Percentiles rank a stretch among this genome's conserved stretches.
Conservation (phyloP, 2,888 invertebrate species). For the Nomada flava region DNA sequence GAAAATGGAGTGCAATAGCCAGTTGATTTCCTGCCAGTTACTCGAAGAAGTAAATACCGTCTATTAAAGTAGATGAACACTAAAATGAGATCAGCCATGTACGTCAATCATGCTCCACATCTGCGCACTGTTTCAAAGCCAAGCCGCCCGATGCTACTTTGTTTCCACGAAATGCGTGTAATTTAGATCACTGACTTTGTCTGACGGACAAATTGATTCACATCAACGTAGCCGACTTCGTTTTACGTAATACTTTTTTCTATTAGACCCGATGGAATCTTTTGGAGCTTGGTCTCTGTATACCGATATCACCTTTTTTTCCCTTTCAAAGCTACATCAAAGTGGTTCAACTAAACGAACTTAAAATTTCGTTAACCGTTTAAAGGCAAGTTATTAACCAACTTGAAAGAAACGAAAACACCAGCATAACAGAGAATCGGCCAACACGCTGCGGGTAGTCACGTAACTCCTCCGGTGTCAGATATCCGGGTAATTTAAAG, state of each 20-base stretch:
- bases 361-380: too few species aligned
- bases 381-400: slow-evolving; percentile 51
- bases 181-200: slow-evolving; percentile 28
- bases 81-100: slow-evolving; percentile 28
- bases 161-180: slow-evolving; percentile 35
- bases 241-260: neutral
- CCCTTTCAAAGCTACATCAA: too few species aligned
- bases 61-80: slow-evolving; percentile 8
- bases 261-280: neutral
- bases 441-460: slow-evolving; percentile 41
- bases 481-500: slow-evolving; percentile 33
- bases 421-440: slow-evolving; percentile 39
- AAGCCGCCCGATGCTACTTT: neutral
- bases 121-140: slow-evolving; percentile 39
- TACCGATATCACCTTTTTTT: neutral
- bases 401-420: slow-evolving; percentile 63
- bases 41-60: neutral
- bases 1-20: neutral
- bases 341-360: too few species aligned
- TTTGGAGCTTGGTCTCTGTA: neutral
- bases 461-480: slow-evolving; percentile 44
- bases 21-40: neutral
- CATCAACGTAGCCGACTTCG: neutral
- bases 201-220: slow-evolving; percentile 21
- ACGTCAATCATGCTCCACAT: slow-evolving; percentile 47